Base-by-base conservation (phyloP, 2,888 invertebrate genomes). In the Caenorhabditis sulstoni region DNA sequence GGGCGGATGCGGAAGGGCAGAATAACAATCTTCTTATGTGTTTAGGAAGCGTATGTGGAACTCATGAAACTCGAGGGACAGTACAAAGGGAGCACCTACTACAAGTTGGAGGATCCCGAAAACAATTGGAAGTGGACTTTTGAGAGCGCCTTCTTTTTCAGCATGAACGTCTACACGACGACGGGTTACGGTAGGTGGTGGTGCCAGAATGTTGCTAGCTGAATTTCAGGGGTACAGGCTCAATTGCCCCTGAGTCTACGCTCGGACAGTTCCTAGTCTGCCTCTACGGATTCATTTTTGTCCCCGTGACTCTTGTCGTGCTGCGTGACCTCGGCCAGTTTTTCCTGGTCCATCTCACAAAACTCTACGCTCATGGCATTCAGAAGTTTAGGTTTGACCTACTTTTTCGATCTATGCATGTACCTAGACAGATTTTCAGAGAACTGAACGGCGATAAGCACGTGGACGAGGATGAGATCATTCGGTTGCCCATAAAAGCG, bases 51-150 rank as follows among this genome's bases (percentile, higher is more conserved):
- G n/a, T 86, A 82, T 29, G 50, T 67, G 16, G 64, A 61, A 35
- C 45, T 80, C 23, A 64, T 70, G 65, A 80, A 80, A 35, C 39
- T 70, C 39, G 80, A 80, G 20, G 70, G 59, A 11, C 80, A 76
- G 50, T 80, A 80, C 71, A 76, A 76, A 12, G 74, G 81, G 22
- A 81, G 80, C 20, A 82, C 86, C 0, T 86, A 80, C 61, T 82
- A 83, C 55, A 85, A 83, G 29, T 37, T 75, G 16, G 81, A 82
- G 35, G 71, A 81, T 45, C 73, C 67, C 8, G 79, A 71, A 1
- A 76, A 81, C 12, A 75, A 83, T 37, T 77, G 76, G 68, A 84
- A 81, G 49, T 86, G 86, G 86, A 81, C 82, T 1, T 86, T 85
- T 29, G 62, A 67, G n/a, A 78, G 79, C 23, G 81, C 86, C 2